These are phyloP conservation scores for Vulpes lagopus DNA, from an alignment of 2,113 vertebrate genomes.

Conservation along the genomic window DNA sequence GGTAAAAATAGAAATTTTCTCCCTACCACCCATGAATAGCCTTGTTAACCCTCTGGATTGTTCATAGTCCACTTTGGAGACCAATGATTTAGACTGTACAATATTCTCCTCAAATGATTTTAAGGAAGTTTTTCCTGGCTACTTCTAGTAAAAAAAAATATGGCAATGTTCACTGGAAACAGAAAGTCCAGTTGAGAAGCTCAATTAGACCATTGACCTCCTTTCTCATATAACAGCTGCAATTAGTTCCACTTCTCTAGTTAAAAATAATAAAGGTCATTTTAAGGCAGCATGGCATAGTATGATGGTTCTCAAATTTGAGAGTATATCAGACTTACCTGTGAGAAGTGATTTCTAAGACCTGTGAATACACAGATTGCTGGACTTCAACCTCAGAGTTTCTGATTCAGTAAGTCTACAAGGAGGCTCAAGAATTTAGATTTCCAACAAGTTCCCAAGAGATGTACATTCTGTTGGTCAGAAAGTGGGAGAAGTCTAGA, in stretches of 20 bases:
- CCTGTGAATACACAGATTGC: neutral
- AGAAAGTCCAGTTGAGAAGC: neutral
- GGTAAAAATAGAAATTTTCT: neutral
- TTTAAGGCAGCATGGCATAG: neutral
- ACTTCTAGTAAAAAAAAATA: neutral
- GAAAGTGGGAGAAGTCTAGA: neutral
- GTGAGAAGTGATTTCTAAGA: neutral
- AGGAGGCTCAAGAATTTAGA: neutral
- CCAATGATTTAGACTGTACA: neutral
- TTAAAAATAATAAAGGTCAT: constrained; percentile 26
- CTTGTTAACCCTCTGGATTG: neutral
- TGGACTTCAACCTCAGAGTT: neutral
- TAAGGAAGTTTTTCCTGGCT: neutral
- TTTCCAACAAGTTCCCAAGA: neutral
- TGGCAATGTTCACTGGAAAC: neutral
- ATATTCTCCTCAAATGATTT: neutral
- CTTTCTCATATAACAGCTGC: neutral
- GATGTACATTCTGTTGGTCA: neutral
- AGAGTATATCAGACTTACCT: neutral
- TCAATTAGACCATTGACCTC: neutral
- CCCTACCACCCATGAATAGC: neutral
- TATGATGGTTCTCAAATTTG: neutral
- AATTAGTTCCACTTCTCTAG: neutral
- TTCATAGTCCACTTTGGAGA: neutral
- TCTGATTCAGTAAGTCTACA: neutral